Conservation (phyloP, 2,888 invertebrate species). For the Euplagia quadripunctaria region DNA sequence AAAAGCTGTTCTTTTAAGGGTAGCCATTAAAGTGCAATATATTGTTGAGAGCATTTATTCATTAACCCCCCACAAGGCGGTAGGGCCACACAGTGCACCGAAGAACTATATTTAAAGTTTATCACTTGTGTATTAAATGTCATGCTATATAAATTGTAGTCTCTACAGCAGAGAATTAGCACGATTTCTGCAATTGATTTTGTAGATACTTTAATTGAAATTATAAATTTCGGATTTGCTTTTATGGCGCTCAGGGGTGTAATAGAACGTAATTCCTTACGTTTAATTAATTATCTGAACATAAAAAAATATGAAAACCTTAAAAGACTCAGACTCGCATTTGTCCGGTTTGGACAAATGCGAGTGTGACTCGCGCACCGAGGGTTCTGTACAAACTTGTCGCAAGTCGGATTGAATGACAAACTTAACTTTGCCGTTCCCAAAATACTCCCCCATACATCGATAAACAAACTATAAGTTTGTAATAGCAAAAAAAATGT, state of each 20-base stretch:
- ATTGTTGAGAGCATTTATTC: slow-evolving; percentile 68
- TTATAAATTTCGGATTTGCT: slow-evolving; percentile 62
- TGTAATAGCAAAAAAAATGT: no score
- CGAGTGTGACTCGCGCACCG: no score
- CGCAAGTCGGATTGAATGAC: no score
- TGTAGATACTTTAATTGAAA: slow-evolving; percentile 65
- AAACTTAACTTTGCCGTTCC: no score
- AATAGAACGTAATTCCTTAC: no score
- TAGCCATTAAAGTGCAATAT: slow-evolving; percentile 77
- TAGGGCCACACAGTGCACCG: slow-evolving; percentile 44
- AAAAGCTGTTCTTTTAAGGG: slow-evolving; percentile 80
- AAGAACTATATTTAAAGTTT: slow-evolving; percentile 69
- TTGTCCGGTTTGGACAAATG: no score
- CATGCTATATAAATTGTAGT: slow-evolving; percentile 76
- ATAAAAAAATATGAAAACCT: no score
- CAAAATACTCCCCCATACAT: no score
- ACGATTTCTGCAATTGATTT: slow-evolving; percentile 63
- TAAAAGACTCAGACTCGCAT: no score
- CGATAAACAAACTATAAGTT: no score
- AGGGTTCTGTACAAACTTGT: no score
- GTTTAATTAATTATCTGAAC: no score
- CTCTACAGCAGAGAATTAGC: slow-evolving; percentile 65
- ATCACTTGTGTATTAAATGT: slow-evolving; percentile 78
- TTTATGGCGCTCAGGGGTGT: slow-evolving; percentile 20
- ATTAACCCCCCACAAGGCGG: slow-evolving; percentile 76